Conservation (phyloP, 2,113 vertebrate species). For the Anolis carolinensis region DNA sequence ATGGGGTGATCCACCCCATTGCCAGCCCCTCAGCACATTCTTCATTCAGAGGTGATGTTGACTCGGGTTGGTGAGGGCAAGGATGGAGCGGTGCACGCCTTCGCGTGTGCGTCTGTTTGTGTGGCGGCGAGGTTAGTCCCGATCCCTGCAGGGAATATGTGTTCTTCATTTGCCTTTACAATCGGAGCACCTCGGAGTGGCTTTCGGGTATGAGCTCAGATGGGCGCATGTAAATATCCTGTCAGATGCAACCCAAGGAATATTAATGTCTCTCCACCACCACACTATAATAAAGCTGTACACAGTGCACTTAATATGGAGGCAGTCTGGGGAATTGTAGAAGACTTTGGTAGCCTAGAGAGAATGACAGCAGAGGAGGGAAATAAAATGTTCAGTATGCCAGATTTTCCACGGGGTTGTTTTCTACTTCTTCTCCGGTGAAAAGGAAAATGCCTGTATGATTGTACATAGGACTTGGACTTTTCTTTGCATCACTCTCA, state of each 20-base stretch:
- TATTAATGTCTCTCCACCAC: constrained; percentile 80
- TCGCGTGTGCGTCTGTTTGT: not conserved
- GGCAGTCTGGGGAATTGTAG: constrained; percentile 78
- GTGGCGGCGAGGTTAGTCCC: constrained; percentile 78
- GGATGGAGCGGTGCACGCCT: constrained; percentile 71
- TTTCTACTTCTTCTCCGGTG: constrained; percentile 46
- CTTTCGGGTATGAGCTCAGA: constrained; percentile 84
- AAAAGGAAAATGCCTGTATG: constrained; percentile 67
- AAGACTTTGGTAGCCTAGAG: constrained; percentile 75
- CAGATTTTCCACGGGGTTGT: constrained; percentile 69
- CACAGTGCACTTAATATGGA: constrained; percentile 79
- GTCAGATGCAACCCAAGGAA: constrained; percentile 78
- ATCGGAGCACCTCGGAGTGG: constrained; percentile 79
- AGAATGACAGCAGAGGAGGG: constrained; percentile 71
- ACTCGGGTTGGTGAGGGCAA: constrained; percentile 83
- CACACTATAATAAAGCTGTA: constrained; percentile 81
- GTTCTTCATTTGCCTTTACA: constrained; percentile 87
- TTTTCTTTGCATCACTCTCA: constrained; percentile 50
- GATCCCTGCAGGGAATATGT: constrained; percentile 83
- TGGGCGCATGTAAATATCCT: constrained; percentile 86
- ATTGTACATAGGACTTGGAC: constrained; percentile 21
- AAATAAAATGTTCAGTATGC: constrained; percentile 58
- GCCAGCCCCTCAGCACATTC: constrained; percentile 82
- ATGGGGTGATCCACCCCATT: constrained; percentile 77
- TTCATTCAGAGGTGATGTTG: constrained; percentile 80